These are phyloP conservation scores for Malurus cyaneus DNA, from an alignment of 2,113 vertebrate species.

Conservation along the genomic window DNA sequence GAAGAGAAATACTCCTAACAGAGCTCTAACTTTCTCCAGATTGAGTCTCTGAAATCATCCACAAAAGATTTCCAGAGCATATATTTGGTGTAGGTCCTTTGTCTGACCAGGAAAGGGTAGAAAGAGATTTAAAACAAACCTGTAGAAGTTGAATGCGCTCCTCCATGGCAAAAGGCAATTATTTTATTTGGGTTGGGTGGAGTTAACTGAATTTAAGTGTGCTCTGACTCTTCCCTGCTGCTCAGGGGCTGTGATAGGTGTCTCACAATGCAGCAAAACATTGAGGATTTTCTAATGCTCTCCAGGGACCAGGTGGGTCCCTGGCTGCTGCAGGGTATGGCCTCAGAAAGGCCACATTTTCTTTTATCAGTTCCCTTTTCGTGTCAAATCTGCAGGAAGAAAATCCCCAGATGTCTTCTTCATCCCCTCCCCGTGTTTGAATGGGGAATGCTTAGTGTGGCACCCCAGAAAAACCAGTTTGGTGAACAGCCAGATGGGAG, in stretches of 20 bases:
- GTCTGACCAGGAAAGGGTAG: background rate
- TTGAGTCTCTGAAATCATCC: background rate
- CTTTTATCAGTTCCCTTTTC: background rate
- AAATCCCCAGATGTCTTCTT: conserved; percentile 17
- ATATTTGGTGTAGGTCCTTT: background rate
- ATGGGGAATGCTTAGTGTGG: background rate
- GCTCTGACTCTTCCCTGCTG: background rate
- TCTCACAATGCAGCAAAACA: background rate
- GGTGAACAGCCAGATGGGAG: background rate
- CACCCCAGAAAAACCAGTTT: background rate
- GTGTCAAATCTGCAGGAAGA: background rate
- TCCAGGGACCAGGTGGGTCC: conserved; percentile 40
- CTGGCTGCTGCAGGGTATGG: conserved; percentile 12
- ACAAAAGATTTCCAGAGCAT: background rate
- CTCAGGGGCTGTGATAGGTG: background rate
- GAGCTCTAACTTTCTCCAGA: background rate
- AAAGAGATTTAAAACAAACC: background rate
- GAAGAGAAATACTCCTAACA: background rate
- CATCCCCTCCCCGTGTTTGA: conserved; percentile 4
- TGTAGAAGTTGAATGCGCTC: fast-evolving
- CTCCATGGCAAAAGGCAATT: background rate
- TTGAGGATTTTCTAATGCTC: background rate
- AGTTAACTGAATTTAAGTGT: background rate
- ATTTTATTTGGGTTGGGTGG: background rate
- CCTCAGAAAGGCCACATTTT: conserved; percentile 25